Conservation (phyloP, 1,140 invertebrate species). For the Drosophila saltans region DNA sequence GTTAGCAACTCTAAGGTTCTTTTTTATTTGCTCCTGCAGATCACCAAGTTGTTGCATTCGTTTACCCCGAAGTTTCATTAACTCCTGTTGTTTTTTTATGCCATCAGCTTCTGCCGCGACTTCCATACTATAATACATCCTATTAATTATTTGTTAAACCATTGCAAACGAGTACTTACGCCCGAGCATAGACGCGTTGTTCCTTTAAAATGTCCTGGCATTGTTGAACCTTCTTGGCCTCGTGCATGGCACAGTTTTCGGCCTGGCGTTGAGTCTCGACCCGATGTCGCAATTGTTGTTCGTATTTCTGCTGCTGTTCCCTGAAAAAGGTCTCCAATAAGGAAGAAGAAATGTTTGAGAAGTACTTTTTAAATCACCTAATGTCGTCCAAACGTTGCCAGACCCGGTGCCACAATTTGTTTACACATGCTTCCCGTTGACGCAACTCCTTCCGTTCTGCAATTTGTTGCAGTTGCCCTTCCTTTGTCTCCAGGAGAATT, state of each 20-base stretch:
- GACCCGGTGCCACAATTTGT: conserved; percentile 58
- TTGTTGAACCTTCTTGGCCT: conserved; percentile 1
- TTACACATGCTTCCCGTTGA: conserved; percentile 40
- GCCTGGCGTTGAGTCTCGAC: conserved; percentile 36
- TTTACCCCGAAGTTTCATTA: conserved; percentile 10
- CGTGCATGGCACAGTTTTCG: conserved; percentile 34
- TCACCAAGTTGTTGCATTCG: conserved; percentile 35
- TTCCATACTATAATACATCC: conserved; percentile 20
- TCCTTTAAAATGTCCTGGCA: conserved; percentile 17
- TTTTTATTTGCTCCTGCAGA: conserved; percentile 41
- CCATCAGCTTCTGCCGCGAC: conserved; percentile 23
- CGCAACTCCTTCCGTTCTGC: conserved; percentile 47
- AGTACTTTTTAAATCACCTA: no score
- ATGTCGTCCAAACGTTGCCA: conserved; percentile 45
- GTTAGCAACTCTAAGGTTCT: conserved; percentile 10
- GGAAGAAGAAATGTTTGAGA: no score
- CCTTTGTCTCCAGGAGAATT: conserved; percentile 58
- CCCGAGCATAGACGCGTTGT: conserved; percentile 29
- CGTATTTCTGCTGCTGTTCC: conserved; percentile 44
- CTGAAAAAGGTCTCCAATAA: no score
- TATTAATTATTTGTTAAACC: background rate
- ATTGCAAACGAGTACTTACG: conserved; percentile 13
- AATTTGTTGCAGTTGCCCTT: conserved; percentile 68
- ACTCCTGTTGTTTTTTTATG: conserved; percentile 6
- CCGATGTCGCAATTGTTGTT: conserved; percentile 33